Evolutionary conservation across 1,140 invertebrate genomes (phyloP), one percentile per base, ranked within the genome.

Genomic region (Rhagoletis zephyria): DNA sequence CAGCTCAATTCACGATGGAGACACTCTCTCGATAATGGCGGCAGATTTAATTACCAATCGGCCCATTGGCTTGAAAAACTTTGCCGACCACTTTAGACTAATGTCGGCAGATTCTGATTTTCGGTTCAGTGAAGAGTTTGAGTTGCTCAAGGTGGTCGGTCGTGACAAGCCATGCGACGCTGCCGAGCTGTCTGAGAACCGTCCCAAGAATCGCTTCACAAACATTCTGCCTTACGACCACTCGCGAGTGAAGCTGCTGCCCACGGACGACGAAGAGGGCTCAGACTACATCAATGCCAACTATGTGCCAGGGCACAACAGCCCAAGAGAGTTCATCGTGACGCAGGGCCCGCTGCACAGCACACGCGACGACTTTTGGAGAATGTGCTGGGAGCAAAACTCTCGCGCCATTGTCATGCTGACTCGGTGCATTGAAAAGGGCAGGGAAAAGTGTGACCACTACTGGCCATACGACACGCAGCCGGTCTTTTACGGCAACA

Each of bases 41-140:
- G n/a, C n/a, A n/a, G n/a, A n/a, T n/a, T n/a, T n/a, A n/a, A n/a
- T 97, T 3, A 96, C 97, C 89, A 95, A 96, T 92, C 95, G 98
- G 60, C 97, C 98, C 40, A 97, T 99, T 64, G 95, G 96, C 93
- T 95, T 99, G 74, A 95, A 96, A 88, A 97, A 98, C 90, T 99
- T 99, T 94, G 94, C 96, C 0, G 97, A 99, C 89, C 98, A 99
- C 93, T 98, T 98, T 92, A 95, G 97, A 14, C 95, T 97, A 12
- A 99, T 99, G 98, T 97, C 97, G 12, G 98, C 98, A 10, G 98
- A 99, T 94, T 99, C 98, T 5, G 98, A 99, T 93, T 99, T 99
- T 93, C 95, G 95, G 67, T 99, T 99, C 93, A 98, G 98, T 85
- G 98, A 99, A 93, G 98, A 99, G 93, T 99, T 99, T 94, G 98